phyloP scores from a whole-genome alignment of 2,113 vertebrate genomes.

The Notothenia coriiceps region DNA sequence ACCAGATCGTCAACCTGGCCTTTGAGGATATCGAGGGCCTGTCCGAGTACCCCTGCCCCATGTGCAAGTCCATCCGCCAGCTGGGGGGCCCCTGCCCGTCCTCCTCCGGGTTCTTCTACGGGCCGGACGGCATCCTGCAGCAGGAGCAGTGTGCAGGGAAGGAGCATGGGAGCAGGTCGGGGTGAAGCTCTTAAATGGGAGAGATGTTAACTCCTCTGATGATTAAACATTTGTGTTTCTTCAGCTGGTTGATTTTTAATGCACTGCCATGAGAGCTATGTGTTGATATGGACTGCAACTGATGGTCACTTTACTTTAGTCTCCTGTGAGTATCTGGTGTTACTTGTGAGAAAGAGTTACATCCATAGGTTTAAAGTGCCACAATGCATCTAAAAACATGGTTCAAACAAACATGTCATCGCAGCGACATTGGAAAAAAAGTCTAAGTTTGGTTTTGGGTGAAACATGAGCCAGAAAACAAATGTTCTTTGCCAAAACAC shows the following conservation, averaged over 20 bases:
- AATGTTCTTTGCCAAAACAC: constrained; percentile 21
- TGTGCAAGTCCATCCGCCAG: constrained; percentile 84
- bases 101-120: constrained; percentile 64
- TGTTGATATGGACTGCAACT: constrained; percentile 4
- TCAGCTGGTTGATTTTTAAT: background rate
- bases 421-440: background rate
- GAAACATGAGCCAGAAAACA: background rate
- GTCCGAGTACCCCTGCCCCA: constrained; percentile 84
- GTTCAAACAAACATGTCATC: background rate
- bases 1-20: constrained; percentile 86
- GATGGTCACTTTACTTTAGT: background rate
- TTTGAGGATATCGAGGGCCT: constrained; percentile 87
- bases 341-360: constrained; percentile 8
- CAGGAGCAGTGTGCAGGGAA: constrained; percentile 58
- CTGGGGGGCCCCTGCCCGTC: constrained; percentile 69
- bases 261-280: constrained; percentile 28
- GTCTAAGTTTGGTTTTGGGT: no score
- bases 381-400: constrained; percentile 16
- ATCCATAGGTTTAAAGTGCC: constrained; percentile 35
- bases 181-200: background rate
- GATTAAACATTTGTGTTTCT: background rate
- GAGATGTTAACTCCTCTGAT: background rate
- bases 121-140: constrained; percentile 63
- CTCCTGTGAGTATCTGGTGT: constrained; percentile 22
- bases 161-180: constrained; percentile 72